Percentiles rank a stretch among this genome's conserved stretches.
phyloP scores from a whole-genome alignment of 2,797 vertebrate species.

The Acanthis flammea region DNA sequence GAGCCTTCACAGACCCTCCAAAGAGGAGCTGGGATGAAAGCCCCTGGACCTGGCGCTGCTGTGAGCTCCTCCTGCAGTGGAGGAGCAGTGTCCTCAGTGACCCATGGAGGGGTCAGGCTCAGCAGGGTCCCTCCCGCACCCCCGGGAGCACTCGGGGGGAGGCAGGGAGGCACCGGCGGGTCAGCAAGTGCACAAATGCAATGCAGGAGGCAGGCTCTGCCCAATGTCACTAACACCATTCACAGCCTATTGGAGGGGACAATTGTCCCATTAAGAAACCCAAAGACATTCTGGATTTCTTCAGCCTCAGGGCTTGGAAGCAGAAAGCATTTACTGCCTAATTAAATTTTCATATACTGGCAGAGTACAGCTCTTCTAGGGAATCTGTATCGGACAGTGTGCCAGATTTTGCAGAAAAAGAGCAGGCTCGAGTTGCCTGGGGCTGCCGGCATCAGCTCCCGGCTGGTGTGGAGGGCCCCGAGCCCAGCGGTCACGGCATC shows the following conservation, averaged over 20 bases:
- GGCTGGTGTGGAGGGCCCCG: accelerated
- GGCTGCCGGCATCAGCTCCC: neutral
- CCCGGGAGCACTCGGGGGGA: neutral
- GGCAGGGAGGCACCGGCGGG: neutral
- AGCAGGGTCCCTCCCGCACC: no score
- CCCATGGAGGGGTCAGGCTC: accelerated
- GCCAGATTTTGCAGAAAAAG: neutral
- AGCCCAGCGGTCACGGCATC: neutral
- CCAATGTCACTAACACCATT: neutral
- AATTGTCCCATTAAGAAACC: slow-evolving; percentile 35
- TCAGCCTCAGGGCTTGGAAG: slow-evolving; percentile 38
- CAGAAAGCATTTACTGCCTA: slow-evolving; percentile 30
- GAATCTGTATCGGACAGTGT: neutral
- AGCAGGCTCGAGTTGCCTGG: neutral
- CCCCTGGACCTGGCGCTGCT: neutral
- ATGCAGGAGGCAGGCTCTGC: neutral
- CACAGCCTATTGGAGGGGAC: slow-evolving; percentile 20
- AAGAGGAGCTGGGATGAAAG: neutral
- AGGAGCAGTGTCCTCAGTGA: neutral
- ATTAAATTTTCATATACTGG: slow-evolving; percentile 58
- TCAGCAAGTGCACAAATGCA: neutral
- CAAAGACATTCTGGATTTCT: slow-evolving; percentile 36
- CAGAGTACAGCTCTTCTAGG: neutral
- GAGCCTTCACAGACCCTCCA: neutral
- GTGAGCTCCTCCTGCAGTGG: neutral